phyloP scores from a whole-genome alignment of 2,888 invertebrate species.

The Ischnura elegans region DNA sequence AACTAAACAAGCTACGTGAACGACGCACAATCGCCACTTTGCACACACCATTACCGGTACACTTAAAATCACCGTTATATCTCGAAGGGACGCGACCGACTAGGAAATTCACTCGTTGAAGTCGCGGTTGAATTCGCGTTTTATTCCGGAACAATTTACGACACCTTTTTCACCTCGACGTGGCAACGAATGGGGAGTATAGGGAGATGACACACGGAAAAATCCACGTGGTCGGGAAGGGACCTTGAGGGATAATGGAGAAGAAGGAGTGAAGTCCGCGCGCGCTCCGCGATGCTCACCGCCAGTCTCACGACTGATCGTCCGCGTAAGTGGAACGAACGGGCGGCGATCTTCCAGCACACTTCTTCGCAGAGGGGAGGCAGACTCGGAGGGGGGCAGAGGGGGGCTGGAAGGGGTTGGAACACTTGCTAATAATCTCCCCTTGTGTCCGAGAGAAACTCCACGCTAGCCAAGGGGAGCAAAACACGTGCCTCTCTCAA shows the following conservation, averaged over 20 bases:
- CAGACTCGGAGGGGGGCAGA: not conserved
- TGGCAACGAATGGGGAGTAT: not conserved
- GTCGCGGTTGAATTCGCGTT: not conserved
- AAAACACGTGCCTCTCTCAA: not conserved
- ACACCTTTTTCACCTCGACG: not conserved
- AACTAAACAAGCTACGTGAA: not conserved
- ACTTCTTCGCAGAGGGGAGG: not conserved
- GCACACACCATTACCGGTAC: not conserved
- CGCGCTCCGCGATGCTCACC: not conserved
- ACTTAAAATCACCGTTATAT: not conserved
- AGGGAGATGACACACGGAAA: not conserved
- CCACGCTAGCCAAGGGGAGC: not conserved
- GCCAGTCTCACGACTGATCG: not conserved
- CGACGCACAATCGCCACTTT: not conserved
- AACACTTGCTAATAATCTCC: constrained; percentile 2
- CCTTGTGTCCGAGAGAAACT: not conserved
- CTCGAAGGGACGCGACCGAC: not conserved
- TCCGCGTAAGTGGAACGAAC: constrained; percentile 14
- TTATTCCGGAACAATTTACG: not conserved
- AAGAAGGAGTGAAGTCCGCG: not conserved
- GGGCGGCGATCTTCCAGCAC: constrained; percentile 13
- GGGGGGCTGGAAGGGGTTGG: not conserved
- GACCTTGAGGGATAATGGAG: not conserved
- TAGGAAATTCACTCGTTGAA: not conserved
- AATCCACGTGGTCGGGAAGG: not conserved